Evolutionary conservation across 1,140 invertebrate genomes (phyloP).

Genomic region (Homarus americanus): DNA sequence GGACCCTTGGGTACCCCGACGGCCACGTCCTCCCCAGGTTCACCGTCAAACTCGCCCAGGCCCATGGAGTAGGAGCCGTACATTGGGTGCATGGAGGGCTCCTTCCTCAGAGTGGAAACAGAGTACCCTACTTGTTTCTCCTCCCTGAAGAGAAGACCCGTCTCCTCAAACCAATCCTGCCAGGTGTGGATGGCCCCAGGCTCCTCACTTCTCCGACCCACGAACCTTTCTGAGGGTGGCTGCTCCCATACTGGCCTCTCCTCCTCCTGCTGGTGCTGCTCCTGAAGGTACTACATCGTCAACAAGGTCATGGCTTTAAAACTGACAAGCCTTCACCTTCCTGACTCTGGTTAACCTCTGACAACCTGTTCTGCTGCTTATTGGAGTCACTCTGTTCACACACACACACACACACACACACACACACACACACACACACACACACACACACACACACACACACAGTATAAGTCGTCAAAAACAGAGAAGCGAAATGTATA

Average conservation of each 20-base stretch:
- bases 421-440: too few relatives aligned
- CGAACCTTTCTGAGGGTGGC: not conserved
- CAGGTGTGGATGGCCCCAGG: not conserved
- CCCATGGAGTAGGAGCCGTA: slow-evolving; percentile 25
- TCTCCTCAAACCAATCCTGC: slow-evolving; percentile 54
- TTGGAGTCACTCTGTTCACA: too few relatives aligned
- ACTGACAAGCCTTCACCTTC: not conserved
- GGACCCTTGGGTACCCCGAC: not conserved
- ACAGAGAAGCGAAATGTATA: too few relatives aligned
- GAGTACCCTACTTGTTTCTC: slow-evolving; percentile 22
- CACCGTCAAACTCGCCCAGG: slow-evolving; percentile 13
- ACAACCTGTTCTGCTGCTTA: too few relatives aligned
- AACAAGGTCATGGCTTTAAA: not conserved
- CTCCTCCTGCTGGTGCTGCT: not conserved
- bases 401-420: too few relatives aligned
- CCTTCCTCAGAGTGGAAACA: not conserved
- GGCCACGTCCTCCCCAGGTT: not conserved
- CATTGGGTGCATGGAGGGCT: not conserved
- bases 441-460: too few relatives aligned
- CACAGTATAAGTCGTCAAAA: too few relatives aligned
- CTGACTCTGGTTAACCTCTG: too few relatives aligned
- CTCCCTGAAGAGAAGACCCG: slow-evolving; percentile 42
- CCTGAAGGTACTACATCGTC: slow-evolving; percentile 13
- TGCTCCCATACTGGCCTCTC: not conserved
- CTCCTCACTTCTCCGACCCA: not conserved